Evolutionary conservation across 2,888 invertebrate species (phyloP).

Genomic region (Lochmaea crataegi): DNA sequence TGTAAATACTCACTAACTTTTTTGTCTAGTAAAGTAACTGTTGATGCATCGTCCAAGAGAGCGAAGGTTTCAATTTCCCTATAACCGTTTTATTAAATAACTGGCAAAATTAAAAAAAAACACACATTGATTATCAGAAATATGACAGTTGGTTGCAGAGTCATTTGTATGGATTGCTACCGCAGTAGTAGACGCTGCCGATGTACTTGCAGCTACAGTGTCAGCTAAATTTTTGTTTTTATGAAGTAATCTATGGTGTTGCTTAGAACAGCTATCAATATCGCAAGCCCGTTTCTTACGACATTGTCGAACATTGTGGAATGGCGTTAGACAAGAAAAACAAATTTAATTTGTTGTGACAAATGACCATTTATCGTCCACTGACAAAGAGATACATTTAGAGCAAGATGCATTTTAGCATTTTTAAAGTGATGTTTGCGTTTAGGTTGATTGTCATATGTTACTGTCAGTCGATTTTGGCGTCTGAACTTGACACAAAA

Average conservation of each 20-base stretch:
- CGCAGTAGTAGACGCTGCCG: neutral
- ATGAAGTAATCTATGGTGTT: too few relatives aligned
- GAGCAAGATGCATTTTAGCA: neutral
- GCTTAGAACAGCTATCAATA: neutral
- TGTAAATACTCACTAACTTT: neutral
- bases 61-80: neutral
- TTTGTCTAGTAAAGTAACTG: too few relatives aligned
- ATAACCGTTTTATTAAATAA: neutral
- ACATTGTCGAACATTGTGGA: neutral
- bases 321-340: slow-evolving; percentile 6
- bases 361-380: slow-evolving; percentile 8
- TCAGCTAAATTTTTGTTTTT: neutral
- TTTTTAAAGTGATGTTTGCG: too few relatives aligned
- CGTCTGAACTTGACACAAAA: too few relatives aligned
- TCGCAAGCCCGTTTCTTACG: neutral
- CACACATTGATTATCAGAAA: too few relatives aligned
- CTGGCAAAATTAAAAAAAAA: slow-evolving; percentile 3
- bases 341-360: neutral
- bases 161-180: neutral
- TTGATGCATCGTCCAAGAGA: neutral
- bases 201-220: neutral
- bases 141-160: neutral
- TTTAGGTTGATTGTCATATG: too few relatives aligned
- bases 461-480: too few relatives aligned
- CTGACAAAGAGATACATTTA: neutral